phyloP scores from a whole-genome alignment of 2,113 vertebrate species.

The Antennarius striatus region DNA sequence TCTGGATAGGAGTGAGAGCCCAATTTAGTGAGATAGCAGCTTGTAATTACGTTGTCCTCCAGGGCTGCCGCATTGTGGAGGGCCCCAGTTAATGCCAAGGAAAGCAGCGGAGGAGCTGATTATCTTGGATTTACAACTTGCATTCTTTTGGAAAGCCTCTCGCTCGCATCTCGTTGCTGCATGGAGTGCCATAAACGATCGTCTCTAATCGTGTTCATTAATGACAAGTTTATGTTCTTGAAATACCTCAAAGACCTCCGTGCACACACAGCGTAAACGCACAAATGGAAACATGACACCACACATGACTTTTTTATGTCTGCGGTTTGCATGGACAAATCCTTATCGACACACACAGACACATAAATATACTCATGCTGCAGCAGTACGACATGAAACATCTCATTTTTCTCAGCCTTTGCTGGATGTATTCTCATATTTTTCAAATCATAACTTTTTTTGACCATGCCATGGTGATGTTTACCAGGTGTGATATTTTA shows the following conservation, averaged over 20 bases:
- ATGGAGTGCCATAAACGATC: neutral
- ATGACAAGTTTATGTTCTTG: slow-evolving; percentile 39
- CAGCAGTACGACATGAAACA: too few relatives aligned
- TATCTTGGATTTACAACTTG: slow-evolving; percentile 52
- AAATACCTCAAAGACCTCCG: slow-evolving; percentile 29
- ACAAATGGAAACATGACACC: slow-evolving; percentile 22
- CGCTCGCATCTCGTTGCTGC: slow-evolving; percentile 8
- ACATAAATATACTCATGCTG: neutral
- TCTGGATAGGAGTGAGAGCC: slow-evolving; percentile 43
- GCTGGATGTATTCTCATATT: too few relatives aligned
- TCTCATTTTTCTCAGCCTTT: too few relatives aligned
- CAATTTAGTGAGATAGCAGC: slow-evolving; percentile 64
- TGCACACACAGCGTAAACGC: slow-evolving; percentile 23
- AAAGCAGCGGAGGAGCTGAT: slow-evolving; percentile 57
- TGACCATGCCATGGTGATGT: too few relatives aligned
- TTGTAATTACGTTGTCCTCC: slow-evolving; percentile 69
- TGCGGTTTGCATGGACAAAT: slow-evolving; percentile 8
- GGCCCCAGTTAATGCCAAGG: slow-evolving; percentile 47
- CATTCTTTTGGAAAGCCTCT: slow-evolving; percentile 34
- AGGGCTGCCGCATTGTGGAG: slow-evolving; percentile 54
- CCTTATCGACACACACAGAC: neutral
- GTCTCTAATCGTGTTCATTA: slow-evolving; percentile 22
- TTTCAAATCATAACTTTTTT: too few relatives aligned
- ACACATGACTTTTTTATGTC: slow-evolving; percentile 17
- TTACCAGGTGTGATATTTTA: too few relatives aligned